These are phyloP conservation scores for Drosophila truncata DNA, from an alignment of 1,140 invertebrate species.

Conservation along the genomic window DNA sequence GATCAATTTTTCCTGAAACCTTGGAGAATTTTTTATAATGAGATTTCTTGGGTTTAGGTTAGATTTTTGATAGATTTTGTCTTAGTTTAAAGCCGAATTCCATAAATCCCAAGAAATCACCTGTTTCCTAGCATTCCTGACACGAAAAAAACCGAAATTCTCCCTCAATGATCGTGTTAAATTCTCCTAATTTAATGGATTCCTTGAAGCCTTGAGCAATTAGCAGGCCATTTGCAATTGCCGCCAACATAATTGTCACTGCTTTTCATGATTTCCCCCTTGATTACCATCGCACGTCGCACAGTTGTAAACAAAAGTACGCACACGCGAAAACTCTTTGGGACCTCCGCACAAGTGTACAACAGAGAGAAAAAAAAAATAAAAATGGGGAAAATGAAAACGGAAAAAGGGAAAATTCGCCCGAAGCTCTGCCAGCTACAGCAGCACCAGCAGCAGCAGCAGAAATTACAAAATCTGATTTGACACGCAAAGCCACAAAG, in stretches of 20 bases:
- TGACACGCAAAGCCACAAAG: slow-evolving; percentile 72
- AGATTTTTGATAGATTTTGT: too few species aligned
- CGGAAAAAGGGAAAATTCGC: slow-evolving; percentile 23
- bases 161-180: too few species aligned
- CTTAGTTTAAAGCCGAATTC: too few species aligned
- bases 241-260: slow-evolving; percentile 48
- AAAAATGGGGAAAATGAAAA: slow-evolving; percentile 7
- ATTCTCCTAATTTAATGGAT: slow-evolving; percentile 1
- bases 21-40: too few species aligned
- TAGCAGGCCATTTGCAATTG: slow-evolving; percentile 64
- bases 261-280: slow-evolving; percentile 21
- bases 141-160: too few species aligned
- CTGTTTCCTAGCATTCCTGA: too few species aligned
- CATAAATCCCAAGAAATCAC: too few species aligned
- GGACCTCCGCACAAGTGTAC: slow-evolving; percentile 2
- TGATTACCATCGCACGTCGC: slow-evolving; percentile 52
- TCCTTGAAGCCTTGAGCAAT: slow-evolving; percentile 46
- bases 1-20: too few species aligned
- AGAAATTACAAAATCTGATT: slow-evolving; percentile 73
- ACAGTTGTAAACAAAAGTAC: slow-evolving; percentile 32
- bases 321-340: slow-evolving; percentile 19
- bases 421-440: slow-evolving; percentile 20
- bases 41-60: too few species aligned
- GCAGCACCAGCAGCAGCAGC: slow-evolving; percentile 8
- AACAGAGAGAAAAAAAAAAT: background rate